Percentiles rank a stretch among this genome's conserved stretches.
Conservation (phyloP, 1,140 invertebrate genomes). For the Chironomus tepperi region DNA sequence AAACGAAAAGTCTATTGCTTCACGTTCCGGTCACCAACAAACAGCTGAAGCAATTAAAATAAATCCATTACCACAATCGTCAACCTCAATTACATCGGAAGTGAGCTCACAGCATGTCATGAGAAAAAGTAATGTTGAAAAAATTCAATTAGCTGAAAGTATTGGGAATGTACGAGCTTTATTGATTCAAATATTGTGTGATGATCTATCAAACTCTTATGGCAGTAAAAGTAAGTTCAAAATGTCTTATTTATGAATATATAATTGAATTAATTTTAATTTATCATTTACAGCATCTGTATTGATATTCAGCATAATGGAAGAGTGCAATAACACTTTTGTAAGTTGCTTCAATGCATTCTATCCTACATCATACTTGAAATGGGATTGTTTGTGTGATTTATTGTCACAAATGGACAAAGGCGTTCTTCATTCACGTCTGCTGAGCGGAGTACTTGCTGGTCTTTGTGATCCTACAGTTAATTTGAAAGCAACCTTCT, state of each 20-base stretch:
- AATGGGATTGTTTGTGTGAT: constrained; percentile 88
- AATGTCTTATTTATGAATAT: background rate
- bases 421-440: constrained; percentile 44
- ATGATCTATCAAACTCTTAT: constrained; percentile 50
- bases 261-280: constrained; percentile 26
- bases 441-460: constrained; percentile 72
- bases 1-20: constrained; percentile 54
- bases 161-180: constrained; percentile 77
- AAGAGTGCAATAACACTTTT: constrained; percentile 85
- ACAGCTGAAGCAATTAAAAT: background rate
- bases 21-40: constrained; percentile 77
- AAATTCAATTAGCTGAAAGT: constrained; percentile 69
- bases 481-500: constrained; percentile 68
- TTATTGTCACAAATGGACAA: constrained; percentile 69
- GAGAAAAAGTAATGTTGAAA: constrained; percentile 57
- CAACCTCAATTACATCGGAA: constrained; percentile 1
- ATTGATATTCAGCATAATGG: constrained; percentile 62
- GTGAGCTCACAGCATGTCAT: constrained; percentile 32
- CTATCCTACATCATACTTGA: constrained; percentile 85
- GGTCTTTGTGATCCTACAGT: constrained; percentile 71
- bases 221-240: constrained; percentile 33
- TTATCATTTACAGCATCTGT: constrained; percentile 42
- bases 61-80: constrained; percentile 23
- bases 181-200: constrained; percentile 74
- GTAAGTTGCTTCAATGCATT: constrained; percentile 90